Conservation (phyloP, 1,140 invertebrate genomes). For the Apis dorsata region DNA sequence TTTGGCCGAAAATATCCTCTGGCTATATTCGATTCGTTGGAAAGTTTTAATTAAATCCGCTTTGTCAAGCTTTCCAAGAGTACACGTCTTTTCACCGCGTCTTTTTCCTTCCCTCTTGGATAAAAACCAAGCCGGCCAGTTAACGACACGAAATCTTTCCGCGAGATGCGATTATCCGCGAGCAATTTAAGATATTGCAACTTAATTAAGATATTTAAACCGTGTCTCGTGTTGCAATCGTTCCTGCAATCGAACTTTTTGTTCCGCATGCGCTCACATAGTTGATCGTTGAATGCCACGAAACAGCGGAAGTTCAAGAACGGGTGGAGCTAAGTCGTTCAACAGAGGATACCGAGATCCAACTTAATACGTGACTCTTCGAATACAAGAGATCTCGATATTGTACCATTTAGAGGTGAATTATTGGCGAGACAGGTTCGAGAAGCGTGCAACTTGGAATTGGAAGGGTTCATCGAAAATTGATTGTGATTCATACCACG, state of each 20-base stretch:
- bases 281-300: too few relatives aligned
- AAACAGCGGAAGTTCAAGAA: not conserved
- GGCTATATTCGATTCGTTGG: constrained; percentile 44
- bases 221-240: not conserved
- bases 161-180: constrained; percentile 25
- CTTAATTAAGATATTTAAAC: too few relatives aligned
- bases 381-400: not conserved
- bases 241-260: constrained; percentile 25
- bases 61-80: constrained; percentile 41
- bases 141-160: constrained; percentile 37
- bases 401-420: not conserved
- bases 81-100: constrained; percentile 17
- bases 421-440: not conserved
- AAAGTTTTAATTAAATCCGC: constrained; percentile 64
- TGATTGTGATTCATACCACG: not conserved
- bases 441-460: not conserved
- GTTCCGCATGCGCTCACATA: not conserved
- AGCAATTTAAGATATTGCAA: constrained; percentile 34
- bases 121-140: constrained; percentile 12
- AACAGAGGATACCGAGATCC: not conserved
- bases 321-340: not conserved
- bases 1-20: constrained; percentile 44
- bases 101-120: not conserved
- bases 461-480: not conserved
- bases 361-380: not conserved